Base-by-base conservation (phyloP, 2,888 invertebrate genomes). In the Stenchaetothrips biformis region DNA sequence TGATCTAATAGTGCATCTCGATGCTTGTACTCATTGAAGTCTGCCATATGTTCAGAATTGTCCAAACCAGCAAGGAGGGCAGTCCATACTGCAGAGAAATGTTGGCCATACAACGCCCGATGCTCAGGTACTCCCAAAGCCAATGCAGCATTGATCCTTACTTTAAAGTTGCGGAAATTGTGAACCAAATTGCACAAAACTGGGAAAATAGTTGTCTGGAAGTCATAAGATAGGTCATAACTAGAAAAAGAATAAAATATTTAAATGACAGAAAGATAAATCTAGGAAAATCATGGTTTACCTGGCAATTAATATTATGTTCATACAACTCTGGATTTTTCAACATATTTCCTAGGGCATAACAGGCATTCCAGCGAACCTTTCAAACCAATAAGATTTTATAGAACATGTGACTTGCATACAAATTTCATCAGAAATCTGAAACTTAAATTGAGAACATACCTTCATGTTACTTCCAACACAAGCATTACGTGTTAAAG, bases 341-440 rank as follows among this genome's bases (percentile, higher is more conserved):
- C 88, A 96, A 90, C 82, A 94, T 90, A 84, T 93, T 94, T 47
- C 95, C 94, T 81, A 96, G 87, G 0, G 96, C 95, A 86, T 96
- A 94, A 86, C 96, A 97, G 0, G 96, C 93, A 87, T 97, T 97
- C 97, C 97, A 97, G 80, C 95, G 90, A 62, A 95, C 90, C 88
- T 88, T 83, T 27, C 77, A 47, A 79, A 81, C 25, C 48, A 77
- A 81, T 79, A 62, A 21, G 78, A 78, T 27, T 16, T 11, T 79
- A 7, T 27, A n/a, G 62, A 49, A 62, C 13, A 27, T 18, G 9
- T 47, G 16, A 37, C 48, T 48, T 27, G 13, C 8, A 11, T 77
- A 21, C 18, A 13, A 8, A 48, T 0, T 74, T 74, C 47, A 16
- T 18, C 11, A 78, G 37, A 78, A 48, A 27, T 48, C 16, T 78